Percentiles rank a stretch among this genome's conserved stretches.
phyloP scores from a whole-genome alignment of 1,140 invertebrate genomes.

The Apis mellifera region DNA sequence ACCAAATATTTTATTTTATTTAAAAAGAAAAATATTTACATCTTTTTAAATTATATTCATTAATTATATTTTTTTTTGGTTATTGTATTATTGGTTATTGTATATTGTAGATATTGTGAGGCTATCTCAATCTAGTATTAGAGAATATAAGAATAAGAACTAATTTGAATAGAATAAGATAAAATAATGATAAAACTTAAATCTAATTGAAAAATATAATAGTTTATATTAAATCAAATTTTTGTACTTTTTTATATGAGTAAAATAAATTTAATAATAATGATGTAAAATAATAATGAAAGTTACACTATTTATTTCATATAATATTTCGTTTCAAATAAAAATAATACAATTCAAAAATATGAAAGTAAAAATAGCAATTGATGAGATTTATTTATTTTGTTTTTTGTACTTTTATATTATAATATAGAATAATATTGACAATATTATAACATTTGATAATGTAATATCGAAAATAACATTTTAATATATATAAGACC shows the following conservation, averaged over 20 bases:
- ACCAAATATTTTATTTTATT: too few species aligned
- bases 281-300: background rate
- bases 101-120: too few species aligned
- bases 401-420: background rate
- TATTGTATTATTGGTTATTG: too few species aligned
- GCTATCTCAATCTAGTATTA: too few species aligned
- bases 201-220: too few species aligned
- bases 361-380: background rate
- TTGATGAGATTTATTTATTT: conserved; percentile 1
- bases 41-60: too few species aligned
- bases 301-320: background rate
- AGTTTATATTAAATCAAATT: too few species aligned
- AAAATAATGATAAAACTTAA: background rate
- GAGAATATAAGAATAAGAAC: too few species aligned
- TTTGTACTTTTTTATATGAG: background rate
- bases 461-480: conserved; percentile 39
- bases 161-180: background rate
- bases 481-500: background rate
- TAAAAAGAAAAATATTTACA: too few species aligned
- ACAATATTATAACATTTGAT: background rate
- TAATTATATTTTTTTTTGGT: too few species aligned
- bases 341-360: too few species aligned
- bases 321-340: background rate
- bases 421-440: conserved; percentile 5
- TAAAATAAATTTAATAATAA: background rate